These are phyloP conservation scores for Ashinkailepas kermadecensis DNA, from an alignment of 2,888 invertebrate species.

Conservation along the genomic window DNA sequence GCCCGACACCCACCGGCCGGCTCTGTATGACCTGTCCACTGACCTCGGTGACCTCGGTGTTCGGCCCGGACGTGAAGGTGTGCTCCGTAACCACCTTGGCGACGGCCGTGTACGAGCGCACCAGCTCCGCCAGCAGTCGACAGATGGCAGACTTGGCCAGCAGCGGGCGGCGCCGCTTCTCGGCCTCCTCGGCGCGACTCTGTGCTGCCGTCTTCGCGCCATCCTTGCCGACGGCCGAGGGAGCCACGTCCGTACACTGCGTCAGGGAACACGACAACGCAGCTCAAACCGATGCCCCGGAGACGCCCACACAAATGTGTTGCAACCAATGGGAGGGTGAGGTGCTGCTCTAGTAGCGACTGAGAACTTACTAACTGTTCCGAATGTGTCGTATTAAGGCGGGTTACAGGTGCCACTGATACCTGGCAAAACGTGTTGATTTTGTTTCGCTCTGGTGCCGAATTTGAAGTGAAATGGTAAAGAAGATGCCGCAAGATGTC, in stretches of 20 bases:
- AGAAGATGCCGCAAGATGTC: no score
- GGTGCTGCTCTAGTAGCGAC: no score
- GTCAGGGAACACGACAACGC: no score
- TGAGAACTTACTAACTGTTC: no score
- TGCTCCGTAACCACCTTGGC: constrained; percentile 63
- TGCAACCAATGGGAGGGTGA: no score
- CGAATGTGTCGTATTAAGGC: no score
- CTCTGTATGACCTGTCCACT: not conserved
- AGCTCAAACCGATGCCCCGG: no score
- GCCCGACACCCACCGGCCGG: not conserved
- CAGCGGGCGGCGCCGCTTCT: constrained; percentile 52
- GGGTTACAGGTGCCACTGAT: no score
- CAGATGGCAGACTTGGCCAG: constrained; percentile 65
- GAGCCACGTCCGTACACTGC: constrained; percentile 24
- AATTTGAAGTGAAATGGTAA: no score
- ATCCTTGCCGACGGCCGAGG: constrained; percentile 33
- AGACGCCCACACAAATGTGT: no score
- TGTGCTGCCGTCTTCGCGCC: not conserved
- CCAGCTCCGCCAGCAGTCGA: constrained; percentile 67
- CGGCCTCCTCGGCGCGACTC: constrained; percentile 37
- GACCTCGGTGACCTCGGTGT: constrained; percentile 31
- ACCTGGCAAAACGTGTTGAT: no score
- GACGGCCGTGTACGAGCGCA: constrained; percentile 67
- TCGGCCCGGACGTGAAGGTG: constrained; percentile 32
- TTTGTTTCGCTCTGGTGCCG: no score